phyloP scores from a whole-genome alignment of 2,113 vertebrate species.

The Ancistrus triradiatus region DNA sequence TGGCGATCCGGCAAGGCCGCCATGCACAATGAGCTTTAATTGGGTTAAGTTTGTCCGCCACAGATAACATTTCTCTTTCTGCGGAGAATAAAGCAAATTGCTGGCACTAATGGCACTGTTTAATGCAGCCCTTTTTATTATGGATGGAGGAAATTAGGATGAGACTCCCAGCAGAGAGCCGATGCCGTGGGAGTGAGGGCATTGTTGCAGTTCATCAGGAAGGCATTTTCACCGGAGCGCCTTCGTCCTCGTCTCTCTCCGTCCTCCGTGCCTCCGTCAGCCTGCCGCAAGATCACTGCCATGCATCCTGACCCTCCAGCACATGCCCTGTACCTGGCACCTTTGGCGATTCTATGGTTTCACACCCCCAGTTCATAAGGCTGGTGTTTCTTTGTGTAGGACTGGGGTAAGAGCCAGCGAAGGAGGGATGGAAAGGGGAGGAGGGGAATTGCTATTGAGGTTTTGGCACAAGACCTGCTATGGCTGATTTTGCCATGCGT shows the following conservation, averaged over 20 bases:
- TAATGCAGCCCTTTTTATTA: conserved; percentile 71
- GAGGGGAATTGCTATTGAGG: conserved; percentile 37
- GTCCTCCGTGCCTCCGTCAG: too few relatives aligned
- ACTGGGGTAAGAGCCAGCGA: conserved; percentile 47
- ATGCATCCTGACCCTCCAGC: neutral
- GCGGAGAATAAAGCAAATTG: conserved; percentile 67
- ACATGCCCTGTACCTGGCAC: conserved; percentile 29
- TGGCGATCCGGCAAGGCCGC: conserved; percentile 62
- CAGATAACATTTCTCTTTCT: conserved; percentile 80
- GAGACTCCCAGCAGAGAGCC: conserved; percentile 64
- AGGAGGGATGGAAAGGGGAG: conserved; percentile 9
- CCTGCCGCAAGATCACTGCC: too few relatives aligned
- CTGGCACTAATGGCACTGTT: conserved; percentile 75
- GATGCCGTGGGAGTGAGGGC: conserved; percentile 56
- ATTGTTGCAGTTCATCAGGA: conserved; percentile 66
- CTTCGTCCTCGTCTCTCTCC: conserved; percentile 50
- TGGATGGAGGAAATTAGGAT: conserved; percentile 74
- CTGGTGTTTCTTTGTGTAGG: conserved; percentile 49
- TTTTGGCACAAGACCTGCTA: conserved; percentile 41
- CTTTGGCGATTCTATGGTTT: conserved; percentile 36
- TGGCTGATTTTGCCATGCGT: conserved; percentile 40
- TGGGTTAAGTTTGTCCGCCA: conserved; percentile 80
- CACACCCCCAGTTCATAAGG: conserved; percentile 45
- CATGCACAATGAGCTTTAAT: conserved; percentile 72
- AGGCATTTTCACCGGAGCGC: conserved; percentile 50